These are phyloP conservation scores for Graphium colonna DNA, from an alignment of 2,888 invertebrate genomes.

Conservation along the genomic window DNA sequence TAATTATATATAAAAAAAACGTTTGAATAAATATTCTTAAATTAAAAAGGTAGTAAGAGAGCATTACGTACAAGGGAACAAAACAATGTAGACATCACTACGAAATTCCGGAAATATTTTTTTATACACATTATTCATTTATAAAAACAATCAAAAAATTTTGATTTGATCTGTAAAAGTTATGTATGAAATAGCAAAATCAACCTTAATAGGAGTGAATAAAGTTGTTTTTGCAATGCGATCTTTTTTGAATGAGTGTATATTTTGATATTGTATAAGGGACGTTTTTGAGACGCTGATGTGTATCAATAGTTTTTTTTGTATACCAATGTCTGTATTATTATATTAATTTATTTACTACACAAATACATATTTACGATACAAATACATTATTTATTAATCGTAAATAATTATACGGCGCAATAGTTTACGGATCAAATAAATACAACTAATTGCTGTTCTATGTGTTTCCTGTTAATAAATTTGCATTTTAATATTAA, in stretches of 20 bases:
- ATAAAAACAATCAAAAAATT: too few species aligned
- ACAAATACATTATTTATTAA: conserved; percentile 11
- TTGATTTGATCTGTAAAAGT: too few species aligned
- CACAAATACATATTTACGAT: conserved; percentile 1
- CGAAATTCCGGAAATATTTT: too few species aligned
- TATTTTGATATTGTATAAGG: too few species aligned
- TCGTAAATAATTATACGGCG: neutral
- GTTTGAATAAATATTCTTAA: conserved; percentile 75
- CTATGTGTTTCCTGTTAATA: conserved; percentile 9
- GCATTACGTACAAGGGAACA: conserved; percentile 48
- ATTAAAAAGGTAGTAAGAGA: conserved; percentile 58
- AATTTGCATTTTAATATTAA: conserved; percentile 16
- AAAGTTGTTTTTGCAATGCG: too few species aligned
- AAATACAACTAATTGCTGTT: conserved; percentile 9
- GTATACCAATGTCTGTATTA: too few species aligned
- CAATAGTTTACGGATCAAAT: neutral
- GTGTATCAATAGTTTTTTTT: too few species aligned
- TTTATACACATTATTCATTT: too few species aligned
- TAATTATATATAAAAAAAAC: conserved; percentile 40
- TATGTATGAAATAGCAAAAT: too few species aligned
- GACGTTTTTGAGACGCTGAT: too few species aligned
- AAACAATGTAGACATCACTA: conserved; percentile 18
- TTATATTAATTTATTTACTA: neutral
- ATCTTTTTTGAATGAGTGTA: too few species aligned
- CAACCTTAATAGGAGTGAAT: too few species aligned